Base-by-base conservation (phyloP, 2,888 invertebrate species). In the Xylota segnis region DNA sequence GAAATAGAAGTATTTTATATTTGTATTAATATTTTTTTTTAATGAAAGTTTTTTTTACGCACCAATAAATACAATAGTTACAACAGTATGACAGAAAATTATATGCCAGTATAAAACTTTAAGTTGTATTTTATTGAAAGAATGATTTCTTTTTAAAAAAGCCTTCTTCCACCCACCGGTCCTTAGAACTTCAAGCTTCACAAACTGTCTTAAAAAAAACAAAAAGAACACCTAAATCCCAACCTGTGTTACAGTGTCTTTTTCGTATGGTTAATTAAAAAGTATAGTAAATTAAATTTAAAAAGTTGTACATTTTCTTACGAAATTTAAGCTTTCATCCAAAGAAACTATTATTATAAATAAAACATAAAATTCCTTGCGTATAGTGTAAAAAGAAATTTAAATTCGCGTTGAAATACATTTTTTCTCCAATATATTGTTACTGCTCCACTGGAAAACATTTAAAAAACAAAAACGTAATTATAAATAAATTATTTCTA, bases 241-340 rank as follows among this genome's bases (percentile, higher is more conserved):
- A 86, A 72, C 76, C 86, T 87, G 87, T 78, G 87, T 83, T 87
- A 87, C 87, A 87, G 83, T 87, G 87, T 87, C 87, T 87, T 87
- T 87, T 87, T 87, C 86, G 68, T 87, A 86, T 77, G 71, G 86
- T 86, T 86, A 86, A 81, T 82, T 86, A 16, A 71, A 79, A 54
- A 56, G 52, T 72, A 83, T 81, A 72, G 58, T 61, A 43, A 74
- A 76, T 56, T 82, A 71, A 86, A 66, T 63, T 63, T 37, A 70
- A 74, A 75, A 61, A 37, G 58, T 66, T 84, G 84, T 84, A 84
- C 81, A 84, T 81, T 84, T 84, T 81, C 84, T 81, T 81, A 81
- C 70, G 65, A 72, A 72, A 77, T 82, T 63, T 76, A 72, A 86
- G 86, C 82, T 86, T 86, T 68, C 82, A 77, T 43, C 82, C 75